A percentile compares a stretch with the other conserved stretches of the same genome.
These are phyloP conservation scores for Calameuta idolon DNA, from an alignment of 2,888 invertebrate species.

Conservation along the genomic window DNA sequence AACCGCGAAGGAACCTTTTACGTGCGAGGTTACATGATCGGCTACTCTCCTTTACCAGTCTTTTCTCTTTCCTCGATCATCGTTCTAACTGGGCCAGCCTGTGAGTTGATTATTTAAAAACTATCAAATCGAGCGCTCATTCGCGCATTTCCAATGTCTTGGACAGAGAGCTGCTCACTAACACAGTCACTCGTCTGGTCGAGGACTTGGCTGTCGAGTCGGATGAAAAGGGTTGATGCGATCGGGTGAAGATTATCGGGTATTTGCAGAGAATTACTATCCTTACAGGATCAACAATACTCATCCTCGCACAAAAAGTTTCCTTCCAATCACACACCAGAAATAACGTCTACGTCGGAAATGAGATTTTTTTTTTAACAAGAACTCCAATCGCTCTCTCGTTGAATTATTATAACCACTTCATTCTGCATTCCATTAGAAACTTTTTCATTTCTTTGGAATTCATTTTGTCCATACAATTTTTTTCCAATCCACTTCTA, in stretches of 20 bases:
- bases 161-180: background rate
- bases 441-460: background rate
- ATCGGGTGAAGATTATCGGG: background rate
- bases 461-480: background rate
- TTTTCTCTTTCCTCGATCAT: constrained; percentile 6
- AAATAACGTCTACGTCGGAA: constrained; percentile 55
- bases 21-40: constrained; percentile 23
- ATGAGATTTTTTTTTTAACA: constrained; percentile 47
- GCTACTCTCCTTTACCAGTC: constrained; percentile 1
- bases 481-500: background rate
- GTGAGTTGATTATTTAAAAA: background rate
- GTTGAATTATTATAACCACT: background rate
- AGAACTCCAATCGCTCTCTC: constrained; percentile 7
- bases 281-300: constrained; percentile 17
- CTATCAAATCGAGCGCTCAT: background rate
- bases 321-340: constrained; percentile 50
- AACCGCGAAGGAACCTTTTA: constrained; percentile 19
- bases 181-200: background rate
- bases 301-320: constrained; percentile 37
- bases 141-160: background rate
- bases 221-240: background rate
- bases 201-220: background rate
- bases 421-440: background rate
- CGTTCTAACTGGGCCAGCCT: background rate
- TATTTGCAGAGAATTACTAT: background rate